Evolutionary conservation across 2,113 vertebrate species (phyloP).

Genomic region (Oxyruncus cristatus): DNA sequence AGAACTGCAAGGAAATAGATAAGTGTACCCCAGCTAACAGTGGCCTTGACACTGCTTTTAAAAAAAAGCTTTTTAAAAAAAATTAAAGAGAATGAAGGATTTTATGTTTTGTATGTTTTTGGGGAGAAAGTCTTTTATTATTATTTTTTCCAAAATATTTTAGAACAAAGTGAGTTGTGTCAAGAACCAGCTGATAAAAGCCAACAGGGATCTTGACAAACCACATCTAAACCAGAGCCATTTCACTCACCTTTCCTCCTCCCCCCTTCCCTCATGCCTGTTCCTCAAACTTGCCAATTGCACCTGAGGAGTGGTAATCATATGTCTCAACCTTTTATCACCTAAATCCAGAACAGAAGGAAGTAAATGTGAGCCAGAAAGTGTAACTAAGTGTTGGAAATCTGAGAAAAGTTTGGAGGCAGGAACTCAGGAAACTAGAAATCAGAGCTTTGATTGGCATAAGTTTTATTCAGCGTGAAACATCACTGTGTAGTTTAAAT

Average conservation of each 20-base stretch:
- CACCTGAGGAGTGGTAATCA: slow-evolving; percentile 21
- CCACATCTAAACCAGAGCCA: background rate
- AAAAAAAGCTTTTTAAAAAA: background rate
- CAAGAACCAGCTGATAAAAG: slow-evolving; percentile 30
- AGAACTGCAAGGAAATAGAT: background rate
- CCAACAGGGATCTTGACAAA: background rate
- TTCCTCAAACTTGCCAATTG: background rate
- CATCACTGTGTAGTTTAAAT: slow-evolving; percentile 67
- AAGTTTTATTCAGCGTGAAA: slow-evolving; percentile 66
- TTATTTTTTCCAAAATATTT: background rate
- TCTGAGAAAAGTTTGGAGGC: slow-evolving; percentile 63
- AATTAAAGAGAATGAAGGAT: background rate
- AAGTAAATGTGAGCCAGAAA: slow-evolving; percentile 29
- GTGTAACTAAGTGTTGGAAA: slow-evolving; percentile 49
- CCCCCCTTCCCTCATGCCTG: background rate
- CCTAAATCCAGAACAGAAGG: slow-evolving; percentile 30
- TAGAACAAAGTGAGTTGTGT: background rate
- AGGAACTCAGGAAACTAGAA: slow-evolving; percentile 54
- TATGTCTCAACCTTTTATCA: slow-evolving; percentile 34
- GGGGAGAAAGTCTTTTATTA: background rate
- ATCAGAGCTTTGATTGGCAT: slow-evolving; percentile 63
- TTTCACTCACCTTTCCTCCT: background rate
- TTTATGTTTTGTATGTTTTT: background rate
- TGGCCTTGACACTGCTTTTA: background rate
- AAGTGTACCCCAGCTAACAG: background rate